Percentiles rank a stretch among this genome's conserved stretches.
These are phyloP conservation scores for Trichechus manatus DNA, from an alignment of 2,113 vertebrate genomes.

Conservation along the genomic window DNA sequence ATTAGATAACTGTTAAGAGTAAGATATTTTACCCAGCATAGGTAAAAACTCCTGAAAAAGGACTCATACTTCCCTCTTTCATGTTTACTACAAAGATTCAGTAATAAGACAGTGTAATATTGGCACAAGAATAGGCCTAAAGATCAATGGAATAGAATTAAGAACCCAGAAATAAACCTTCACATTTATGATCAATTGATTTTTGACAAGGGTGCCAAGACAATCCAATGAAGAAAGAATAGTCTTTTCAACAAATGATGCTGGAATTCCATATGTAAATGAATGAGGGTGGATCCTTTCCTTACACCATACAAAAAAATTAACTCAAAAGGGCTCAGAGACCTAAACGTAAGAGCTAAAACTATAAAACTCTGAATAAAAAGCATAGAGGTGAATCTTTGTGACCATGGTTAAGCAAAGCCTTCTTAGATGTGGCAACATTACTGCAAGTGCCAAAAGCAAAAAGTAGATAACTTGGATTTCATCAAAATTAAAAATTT, in stretches of 20 bases:
- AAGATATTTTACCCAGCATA: not conserved
- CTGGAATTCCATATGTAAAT: not conserved
- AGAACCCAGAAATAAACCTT: too few relatives aligned
- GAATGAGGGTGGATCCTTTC: not conserved
- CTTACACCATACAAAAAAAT: not conserved
- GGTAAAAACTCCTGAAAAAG: not conserved
- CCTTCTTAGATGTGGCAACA: not conserved
- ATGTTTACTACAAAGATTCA: conserved; percentile 20
- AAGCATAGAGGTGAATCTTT: not conserved
- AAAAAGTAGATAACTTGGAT: not conserved
- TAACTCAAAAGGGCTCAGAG: not conserved
- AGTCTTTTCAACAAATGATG: not conserved
- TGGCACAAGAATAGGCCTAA: not conserved
- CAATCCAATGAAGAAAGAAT: too few relatives aligned
- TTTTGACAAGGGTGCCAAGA: too few relatives aligned
- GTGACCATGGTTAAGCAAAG: not conserved
- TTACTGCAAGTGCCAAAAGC: not conserved
- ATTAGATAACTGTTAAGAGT: not conserved
- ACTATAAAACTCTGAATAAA: too few relatives aligned
- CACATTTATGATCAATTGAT: too few relatives aligned
- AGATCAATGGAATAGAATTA: not conserved
- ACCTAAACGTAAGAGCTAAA: not conserved
- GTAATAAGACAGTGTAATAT: not conserved
- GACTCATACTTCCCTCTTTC: not conserved
- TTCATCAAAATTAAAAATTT: too few relatives aligned